Base-by-base conservation (phyloP, 1,140 invertebrate genomes). In the Drosophila arawakana region DNA sequence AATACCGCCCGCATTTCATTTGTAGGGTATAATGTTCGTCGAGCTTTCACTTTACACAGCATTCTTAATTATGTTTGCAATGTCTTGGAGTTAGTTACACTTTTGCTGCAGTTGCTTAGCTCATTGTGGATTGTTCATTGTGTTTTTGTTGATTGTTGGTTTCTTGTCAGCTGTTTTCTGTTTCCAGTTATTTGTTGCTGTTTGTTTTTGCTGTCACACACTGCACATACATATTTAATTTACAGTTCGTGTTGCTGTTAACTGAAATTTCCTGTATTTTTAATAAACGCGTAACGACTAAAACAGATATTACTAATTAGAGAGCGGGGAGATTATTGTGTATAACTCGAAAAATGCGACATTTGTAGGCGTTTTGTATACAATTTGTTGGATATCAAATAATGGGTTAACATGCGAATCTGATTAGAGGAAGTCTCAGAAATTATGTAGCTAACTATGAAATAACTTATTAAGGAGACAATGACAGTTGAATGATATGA, bases 211-310 rank as follows among this genome's bases (percentile, higher is more conserved):
- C 10, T 72, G 69, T 41, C 35, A 34, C 37, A 25, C 18, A 21
- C 43, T 58, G 69, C 54, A 25, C 35, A 54, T 54, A 35, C 39
- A 44, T 41, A 61, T 73, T 70, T 62, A 74, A 69, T 74, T 74
- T 57, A 43, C 50, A 57, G 58, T 74, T 74, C 50, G 72, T 70
- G 62, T 37, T 11, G 54, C 30, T 60, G 62, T 39, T 39, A 34
- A 11, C 52, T 30, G n/a, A 35, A 52, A 46, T 49, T 74, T 74
- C 72, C 72, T 74, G 72, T 74, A 62, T 74, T 43, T 74, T 70
- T 74, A 70, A 70, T 54, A 67, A 73, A 58, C 25, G 71, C 49
- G 25, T 60, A 73, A 73, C 47, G 57, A 65, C 30, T 11, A 37
- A 49, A 74, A 74, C 25, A 46, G 37, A 49, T 57, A 9, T 9